phyloP scores from a whole-genome alignment of 2,113 vertebrate genomes.

The Seriola rivoliana region DNA sequence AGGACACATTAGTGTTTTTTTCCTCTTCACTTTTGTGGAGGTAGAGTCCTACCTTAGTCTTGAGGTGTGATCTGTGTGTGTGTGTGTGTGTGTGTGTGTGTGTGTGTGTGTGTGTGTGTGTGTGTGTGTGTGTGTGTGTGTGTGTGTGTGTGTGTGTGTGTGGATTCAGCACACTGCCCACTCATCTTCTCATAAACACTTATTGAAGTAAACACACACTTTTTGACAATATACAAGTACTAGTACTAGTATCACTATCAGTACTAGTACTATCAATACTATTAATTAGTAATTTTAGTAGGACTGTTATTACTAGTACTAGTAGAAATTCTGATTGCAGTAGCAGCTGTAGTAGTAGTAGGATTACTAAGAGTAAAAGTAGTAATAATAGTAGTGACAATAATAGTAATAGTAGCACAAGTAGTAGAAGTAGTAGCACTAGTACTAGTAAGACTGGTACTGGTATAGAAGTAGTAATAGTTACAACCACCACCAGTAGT shows the following conservation, averaged over 20 bases:
- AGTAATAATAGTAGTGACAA: neutral
- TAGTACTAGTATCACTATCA: neutral
- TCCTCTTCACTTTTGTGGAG: conserved; percentile 40
- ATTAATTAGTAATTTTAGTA: neutral
- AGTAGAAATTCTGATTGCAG: neutral
- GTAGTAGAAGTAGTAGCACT: neutral
- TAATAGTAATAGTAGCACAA: neutral
- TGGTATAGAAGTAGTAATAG: too few species aligned
- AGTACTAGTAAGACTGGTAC: neutral
- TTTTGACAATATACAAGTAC: neutral
- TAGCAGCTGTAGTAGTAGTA: neutral
- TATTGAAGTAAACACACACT: neutral
- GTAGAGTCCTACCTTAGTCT: conserved; percentile 22
- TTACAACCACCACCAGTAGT: too few species aligned
- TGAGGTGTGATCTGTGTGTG: neutral
- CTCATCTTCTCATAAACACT: neutral
- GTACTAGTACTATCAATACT: neutral
- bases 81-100: conserved; percentile 5
- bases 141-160: neutral
- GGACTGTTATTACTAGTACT: neutral
- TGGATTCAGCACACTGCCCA: neutral
- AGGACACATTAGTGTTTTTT: conserved; percentile 58
- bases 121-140: too few species aligned
- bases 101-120: neutral
- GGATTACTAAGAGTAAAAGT: neutral